These are phyloP conservation scores for Turritopsis dohrnii DNA, from an alignment of 30 jellyfish, hydroid and myxozoan genomes.

Conservation along the genomic window DNA sequence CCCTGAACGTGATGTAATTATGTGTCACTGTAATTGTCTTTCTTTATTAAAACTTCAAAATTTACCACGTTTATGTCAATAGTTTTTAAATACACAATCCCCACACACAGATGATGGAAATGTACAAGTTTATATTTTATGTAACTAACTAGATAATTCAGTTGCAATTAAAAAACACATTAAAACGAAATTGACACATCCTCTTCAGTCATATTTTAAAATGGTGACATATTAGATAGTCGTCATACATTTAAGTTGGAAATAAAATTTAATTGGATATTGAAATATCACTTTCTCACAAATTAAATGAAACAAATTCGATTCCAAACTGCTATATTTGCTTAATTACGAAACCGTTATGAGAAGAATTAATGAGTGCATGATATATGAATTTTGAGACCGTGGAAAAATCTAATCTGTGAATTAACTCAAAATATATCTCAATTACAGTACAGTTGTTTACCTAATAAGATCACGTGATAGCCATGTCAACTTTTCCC, in stretches of 20 bases:
- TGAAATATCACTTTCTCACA: not conserved
- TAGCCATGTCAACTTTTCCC: not conserved
- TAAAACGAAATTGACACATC: not conserved
- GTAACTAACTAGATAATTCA: not conserved
- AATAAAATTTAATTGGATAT: not conserved
- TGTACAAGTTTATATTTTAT: too few relatives aligned
- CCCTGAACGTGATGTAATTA: not conserved
- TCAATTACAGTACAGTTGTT: not conserved
- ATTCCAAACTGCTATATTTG: not conserved
- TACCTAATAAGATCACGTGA: not conserved
- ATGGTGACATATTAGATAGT: not conserved
- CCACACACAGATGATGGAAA: not conserved
- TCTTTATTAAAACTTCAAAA: too few relatives aligned
- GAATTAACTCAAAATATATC: not conserved
- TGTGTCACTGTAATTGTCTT: not conserved
- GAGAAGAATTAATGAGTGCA: not conserved
- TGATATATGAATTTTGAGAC: not conserved
- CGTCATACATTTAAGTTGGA: not conserved
- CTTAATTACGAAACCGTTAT: not conserved
- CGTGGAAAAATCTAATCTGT: not conserved
- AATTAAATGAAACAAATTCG: not conserved
- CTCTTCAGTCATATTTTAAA: not conserved
- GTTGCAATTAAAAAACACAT: not conserved
- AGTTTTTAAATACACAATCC: not conserved
- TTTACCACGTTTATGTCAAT: not conserved